phyloP scores from a whole-genome alignment of 2,113 vertebrate species.

The Nematolebias whitei region DNA sequence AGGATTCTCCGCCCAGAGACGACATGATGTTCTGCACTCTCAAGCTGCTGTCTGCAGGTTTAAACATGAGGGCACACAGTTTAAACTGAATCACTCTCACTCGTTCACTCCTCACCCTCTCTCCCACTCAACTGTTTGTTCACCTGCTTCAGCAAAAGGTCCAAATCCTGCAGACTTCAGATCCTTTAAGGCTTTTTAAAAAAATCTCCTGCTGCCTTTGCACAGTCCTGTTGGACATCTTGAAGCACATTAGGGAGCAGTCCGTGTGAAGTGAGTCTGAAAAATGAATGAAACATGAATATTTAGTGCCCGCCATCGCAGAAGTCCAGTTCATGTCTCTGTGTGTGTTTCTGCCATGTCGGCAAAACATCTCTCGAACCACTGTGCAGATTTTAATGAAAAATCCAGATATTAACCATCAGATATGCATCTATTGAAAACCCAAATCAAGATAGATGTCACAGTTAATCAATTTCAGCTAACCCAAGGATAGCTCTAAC shows the following conservation, averaged over 20 bases:
- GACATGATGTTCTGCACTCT: no score
- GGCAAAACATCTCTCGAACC: no score
- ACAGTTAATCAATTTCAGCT: no score
- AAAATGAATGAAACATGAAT: no score
- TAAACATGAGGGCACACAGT: constrained; percentile 6
- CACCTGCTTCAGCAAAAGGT: constrained; percentile 21
- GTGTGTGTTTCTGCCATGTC: no score
- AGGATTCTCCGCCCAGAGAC: constrained; percentile 11
- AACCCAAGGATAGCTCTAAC: no score
- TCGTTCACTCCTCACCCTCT: constrained; percentile 30
- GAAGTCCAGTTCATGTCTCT: no score
- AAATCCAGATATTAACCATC: no score
- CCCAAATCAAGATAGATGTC: no score
- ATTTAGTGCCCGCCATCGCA: no score
- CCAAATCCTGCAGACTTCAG: constrained; percentile 10
- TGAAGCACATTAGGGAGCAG: not conserved
- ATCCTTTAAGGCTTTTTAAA: not conserved
- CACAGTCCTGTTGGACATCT: not conserved
- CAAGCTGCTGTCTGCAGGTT: constrained; percentile 3
- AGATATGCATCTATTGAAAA: no score
- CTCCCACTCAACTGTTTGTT: constrained; percentile 32
- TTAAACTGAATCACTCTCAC: constrained; percentile 48
- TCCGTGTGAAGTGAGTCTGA: not conserved
- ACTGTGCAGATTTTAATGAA: no score
- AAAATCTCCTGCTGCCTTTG: not conserved